Evolutionary conservation across 1,140 invertebrate species (phyloP).

Genomic region (Drosophila bocki): DNA sequence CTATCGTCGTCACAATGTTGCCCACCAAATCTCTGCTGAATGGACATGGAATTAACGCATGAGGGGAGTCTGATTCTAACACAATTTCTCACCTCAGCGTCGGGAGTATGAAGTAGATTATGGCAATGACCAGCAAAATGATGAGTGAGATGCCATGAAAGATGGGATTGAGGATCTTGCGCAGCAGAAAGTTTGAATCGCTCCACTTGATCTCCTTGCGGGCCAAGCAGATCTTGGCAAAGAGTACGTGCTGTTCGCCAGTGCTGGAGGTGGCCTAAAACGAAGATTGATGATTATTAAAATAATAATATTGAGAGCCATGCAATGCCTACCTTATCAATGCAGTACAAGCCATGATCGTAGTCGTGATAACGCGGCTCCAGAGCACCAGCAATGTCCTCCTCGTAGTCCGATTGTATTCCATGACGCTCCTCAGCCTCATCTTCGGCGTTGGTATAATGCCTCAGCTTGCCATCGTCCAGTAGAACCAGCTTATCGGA

Average conservation of each 20-base stretch:
- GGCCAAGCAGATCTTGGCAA: slow-evolving; percentile 91
- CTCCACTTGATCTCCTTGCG: slow-evolving; percentile 89
- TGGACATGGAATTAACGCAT: slow-evolving; percentile 31
- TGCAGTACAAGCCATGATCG: slow-evolving; percentile 90
- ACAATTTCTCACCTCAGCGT: slow-evolving; percentile 86
- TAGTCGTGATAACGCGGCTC: slow-evolving; percentile 89
- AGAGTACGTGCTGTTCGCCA: slow-evolving; percentile 85
- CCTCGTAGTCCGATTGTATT: slow-evolving; percentile 79
- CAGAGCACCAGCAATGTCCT: slow-evolving; percentile 76
- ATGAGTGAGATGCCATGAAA: slow-evolving; percentile 90
- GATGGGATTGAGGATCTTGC: slow-evolving; percentile 90
- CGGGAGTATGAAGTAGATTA: slow-evolving; percentile 94
- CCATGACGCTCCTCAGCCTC: slow-evolving; percentile 59
- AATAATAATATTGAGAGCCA: too few relatives aligned
- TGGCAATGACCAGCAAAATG: slow-evolving; percentile 90
- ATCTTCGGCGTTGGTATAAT: slow-evolving; percentile 88
- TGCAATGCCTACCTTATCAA: slow-evolving; percentile 88
- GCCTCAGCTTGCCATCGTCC: slow-evolving; percentile 89
- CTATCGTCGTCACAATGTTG: slow-evolving; percentile 93
- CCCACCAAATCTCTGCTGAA: slow-evolving; percentile 90
- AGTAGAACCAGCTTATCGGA: slow-evolving; percentile 89
- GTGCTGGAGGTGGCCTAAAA: slow-evolving; percentile 65
- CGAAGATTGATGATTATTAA: not conserved
- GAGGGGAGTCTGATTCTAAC: not conserved
- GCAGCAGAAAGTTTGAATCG: slow-evolving; percentile 90